A percentile compares a stretch with the other conserved stretches of the same genome.
Evolutionary conservation across 2,888 invertebrate genomes (phyloP).

Genomic region (Lamproptera curius): DNA sequence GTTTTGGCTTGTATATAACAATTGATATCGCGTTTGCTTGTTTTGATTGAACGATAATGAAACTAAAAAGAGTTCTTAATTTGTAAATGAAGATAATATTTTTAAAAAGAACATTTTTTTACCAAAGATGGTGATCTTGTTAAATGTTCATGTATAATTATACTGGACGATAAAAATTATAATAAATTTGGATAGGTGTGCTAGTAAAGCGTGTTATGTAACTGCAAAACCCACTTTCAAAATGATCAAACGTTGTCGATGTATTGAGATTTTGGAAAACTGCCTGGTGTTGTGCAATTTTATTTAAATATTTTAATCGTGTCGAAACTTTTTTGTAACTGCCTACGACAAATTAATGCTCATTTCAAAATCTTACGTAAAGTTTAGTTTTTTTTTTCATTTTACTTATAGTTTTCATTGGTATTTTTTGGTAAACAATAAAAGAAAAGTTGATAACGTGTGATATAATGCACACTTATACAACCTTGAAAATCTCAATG

Average conservation of each 20-base stretch:
- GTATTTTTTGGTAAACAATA: no score
- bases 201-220: slow-evolving; percentile 1
- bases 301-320: neutral
- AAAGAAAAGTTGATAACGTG: no score
- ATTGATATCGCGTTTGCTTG: neutral
- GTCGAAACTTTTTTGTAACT: neutral
- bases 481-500: no score
- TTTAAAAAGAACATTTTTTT: no score
- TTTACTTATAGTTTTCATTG: no score
- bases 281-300: neutral
- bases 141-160: neutral
- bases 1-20: neutral
- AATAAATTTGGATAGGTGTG: neutral
- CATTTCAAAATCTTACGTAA: no score
- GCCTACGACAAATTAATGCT: neutral
- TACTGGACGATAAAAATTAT: neutral
- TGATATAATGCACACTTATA: no score
- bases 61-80: neutral
- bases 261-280: slow-evolving; percentile 11
- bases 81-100: no score
- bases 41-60: neutral
- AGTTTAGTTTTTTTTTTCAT: no score
- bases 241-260: no score
- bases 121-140: neutral
- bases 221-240: slow-evolving; percentile 5